A percentile compares a stretch with the other conserved stretches of the same genome.
These are phyloP conservation scores for Acronicta alni DNA, from an alignment of 2,888 invertebrate species.

Conservation along the genomic window DNA sequence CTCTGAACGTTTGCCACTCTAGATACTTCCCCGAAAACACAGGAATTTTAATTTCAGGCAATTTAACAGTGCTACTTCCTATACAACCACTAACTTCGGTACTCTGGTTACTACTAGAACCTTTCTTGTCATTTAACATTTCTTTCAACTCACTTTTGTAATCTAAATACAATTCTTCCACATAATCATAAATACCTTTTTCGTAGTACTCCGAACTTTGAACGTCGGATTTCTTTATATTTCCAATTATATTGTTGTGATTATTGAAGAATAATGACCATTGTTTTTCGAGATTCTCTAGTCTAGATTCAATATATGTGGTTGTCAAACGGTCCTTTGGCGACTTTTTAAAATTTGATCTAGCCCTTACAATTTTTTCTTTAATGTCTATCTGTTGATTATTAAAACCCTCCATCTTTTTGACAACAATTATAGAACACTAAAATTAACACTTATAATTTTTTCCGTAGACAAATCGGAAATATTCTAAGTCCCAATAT, in stretches of 20 bases:
- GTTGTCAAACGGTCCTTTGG: neutral
- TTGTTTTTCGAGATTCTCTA: conserved; percentile 1
- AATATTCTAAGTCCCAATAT: neutral
- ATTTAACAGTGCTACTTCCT: neutral
- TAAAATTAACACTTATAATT: neutral
- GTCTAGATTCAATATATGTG: neutral
- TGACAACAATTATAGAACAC: neutral
- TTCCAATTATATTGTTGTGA: conserved; percentile 2
- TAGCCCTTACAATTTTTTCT: neutral
- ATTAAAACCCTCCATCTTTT: conserved; percentile 1
- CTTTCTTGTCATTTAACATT: neutral
- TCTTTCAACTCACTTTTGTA: conserved; percentile 5
- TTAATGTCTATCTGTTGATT: neutral
- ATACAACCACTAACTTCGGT: too few species aligned
- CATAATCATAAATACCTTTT: conserved; percentile 4
- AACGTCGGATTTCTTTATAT: neutral
- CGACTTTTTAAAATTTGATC: neutral
- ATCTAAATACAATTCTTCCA: conserved; percentile 8
- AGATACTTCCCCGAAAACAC: conserved; percentile 47
- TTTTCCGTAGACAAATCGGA: too few species aligned
- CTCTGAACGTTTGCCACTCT: conserved; percentile 47
- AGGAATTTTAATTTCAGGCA: conserved; percentile 19
- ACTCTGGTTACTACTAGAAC: neutral
- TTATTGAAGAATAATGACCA: neutral
- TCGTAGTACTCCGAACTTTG: neutral